Percentiles rank a stretch among this genome's conserved stretches.
Conservation (phyloP, 2,113 vertebrate genomes). For the Trogon melanurus region DNA sequence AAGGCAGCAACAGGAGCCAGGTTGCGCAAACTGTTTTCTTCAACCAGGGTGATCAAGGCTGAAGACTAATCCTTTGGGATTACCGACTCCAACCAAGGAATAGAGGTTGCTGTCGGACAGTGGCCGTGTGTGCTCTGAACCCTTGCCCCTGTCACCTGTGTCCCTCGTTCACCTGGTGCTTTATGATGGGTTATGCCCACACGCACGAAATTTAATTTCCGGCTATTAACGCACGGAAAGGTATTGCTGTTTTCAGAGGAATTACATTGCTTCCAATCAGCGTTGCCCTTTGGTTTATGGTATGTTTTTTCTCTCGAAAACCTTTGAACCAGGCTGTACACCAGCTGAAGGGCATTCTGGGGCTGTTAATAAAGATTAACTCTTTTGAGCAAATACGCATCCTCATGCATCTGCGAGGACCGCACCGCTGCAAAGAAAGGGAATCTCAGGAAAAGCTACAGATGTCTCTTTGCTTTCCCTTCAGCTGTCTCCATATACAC, state of each 20-base stretch:
- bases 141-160: conserved; percentile 13
- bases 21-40: rapidly evolving
- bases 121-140: neutral
- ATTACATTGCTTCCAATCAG: conserved; percentile 53
- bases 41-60: neutral
- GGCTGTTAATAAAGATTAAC: conserved; percentile 63
- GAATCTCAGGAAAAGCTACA: neutral
- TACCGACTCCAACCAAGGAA: neutral
- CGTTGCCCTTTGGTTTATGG: conserved; percentile 85
- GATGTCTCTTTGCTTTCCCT: neutral
- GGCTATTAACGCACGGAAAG: conserved; percentile 54
- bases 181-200: conserved; percentile 60
- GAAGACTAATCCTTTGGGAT: neutral
- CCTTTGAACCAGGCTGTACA: conserved; percentile 75
- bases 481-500: neutral
- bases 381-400: neutral
- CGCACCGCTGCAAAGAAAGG: neutral
- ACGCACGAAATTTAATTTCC: conserved; percentile 70
- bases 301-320: conserved; percentile 69
- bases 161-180: conserved; percentile 25
- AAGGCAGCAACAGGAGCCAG: neutral
- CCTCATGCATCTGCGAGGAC: neutral
- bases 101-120: neutral
- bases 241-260: conserved; percentile 52
- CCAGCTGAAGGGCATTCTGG: conserved; percentile 55